Conservation (phyloP, 2,888 invertebrate genomes). For the Steinernema hermaphroditum region DNA sequence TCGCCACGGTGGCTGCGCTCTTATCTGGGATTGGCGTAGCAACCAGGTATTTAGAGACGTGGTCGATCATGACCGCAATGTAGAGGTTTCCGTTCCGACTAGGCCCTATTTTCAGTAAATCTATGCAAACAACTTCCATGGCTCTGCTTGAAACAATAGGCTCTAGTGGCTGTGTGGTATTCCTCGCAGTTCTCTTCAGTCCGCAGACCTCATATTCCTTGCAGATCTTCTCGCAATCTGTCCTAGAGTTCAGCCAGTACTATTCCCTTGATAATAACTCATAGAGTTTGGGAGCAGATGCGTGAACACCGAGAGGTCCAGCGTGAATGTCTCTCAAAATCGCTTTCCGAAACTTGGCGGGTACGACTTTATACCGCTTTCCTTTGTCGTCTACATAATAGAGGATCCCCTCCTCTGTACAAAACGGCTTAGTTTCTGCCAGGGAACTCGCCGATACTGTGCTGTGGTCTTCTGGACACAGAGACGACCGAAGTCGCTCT, state of each 20-base stretch:
- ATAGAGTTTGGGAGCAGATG: conserved; percentile 36
- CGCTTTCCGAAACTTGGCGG: conserved; percentile 3
- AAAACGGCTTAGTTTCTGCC: too few relatives aligned
- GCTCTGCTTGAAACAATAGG: conserved; percentile 15
- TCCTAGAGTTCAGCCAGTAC: conserved; percentile 37
- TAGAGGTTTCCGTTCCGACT: conserved; percentile 33
- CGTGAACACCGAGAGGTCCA: conserved; percentile 38
- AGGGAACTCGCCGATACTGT: too few relatives aligned
- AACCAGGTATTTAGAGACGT: conserved; percentile 45
- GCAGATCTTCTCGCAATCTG: conserved; percentile 17
- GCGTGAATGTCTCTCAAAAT: conserved; percentile 39
- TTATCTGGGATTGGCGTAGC: conserved; percentile 59
- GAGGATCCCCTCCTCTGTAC: too few relatives aligned
- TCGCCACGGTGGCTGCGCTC: conserved; percentile 58
- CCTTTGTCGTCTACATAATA: too few relatives aligned
- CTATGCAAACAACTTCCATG: conserved; percentile 38
- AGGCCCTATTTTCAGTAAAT: conserved; percentile 34
- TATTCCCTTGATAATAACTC: conserved; percentile 32
- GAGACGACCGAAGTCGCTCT: too few relatives aligned
- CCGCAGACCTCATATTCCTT: conserved; percentile 37
- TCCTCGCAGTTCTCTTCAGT: conserved; percentile 11
- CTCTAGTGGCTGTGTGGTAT: conserved; percentile 34
- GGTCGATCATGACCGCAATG: conserved; percentile 32
- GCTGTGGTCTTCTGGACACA: too few relatives aligned
- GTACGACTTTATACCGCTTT: conserved; percentile 28